Conservation (phyloP, 2,888 invertebrate species). For the Platypus cylindrus region DNA sequence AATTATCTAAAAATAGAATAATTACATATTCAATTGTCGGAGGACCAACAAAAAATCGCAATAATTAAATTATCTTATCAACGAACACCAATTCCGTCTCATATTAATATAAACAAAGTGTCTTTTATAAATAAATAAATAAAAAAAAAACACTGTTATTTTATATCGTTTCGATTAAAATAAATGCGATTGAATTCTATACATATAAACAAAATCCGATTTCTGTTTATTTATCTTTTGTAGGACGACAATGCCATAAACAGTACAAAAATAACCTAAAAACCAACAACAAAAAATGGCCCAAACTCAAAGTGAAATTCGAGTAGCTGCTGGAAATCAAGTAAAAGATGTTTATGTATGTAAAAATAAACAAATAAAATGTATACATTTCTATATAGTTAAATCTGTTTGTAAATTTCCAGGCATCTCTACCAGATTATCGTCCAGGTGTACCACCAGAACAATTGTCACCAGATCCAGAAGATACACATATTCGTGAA, state of each 20-base stretch:
- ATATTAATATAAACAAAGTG: too few relatives aligned
- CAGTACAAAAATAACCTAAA: neutral
- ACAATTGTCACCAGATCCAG: conserved; percentile 44
- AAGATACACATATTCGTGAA: conserved; percentile 50
- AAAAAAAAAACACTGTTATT: too few relatives aligned
- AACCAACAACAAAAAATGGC: conserved; percentile 28
- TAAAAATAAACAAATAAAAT: conserved; percentile 28
- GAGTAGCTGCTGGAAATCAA: conserved; percentile 67
- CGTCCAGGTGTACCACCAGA: conserved; percentile 39
- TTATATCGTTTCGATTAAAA: too few relatives aligned
- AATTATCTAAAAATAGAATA: too few relatives aligned
- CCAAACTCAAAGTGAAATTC: conserved; percentile 64
- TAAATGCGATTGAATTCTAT: too few relatives aligned
- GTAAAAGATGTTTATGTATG: conserved; percentile 56
- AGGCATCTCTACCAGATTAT: conserved; percentile 36
- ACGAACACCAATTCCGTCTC: too few relatives aligned
- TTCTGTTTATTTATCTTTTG: too few relatives aligned
- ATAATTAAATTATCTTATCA: too few relatives aligned
- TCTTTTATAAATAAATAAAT: too few relatives aligned
- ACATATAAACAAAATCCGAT: too few relatives aligned
- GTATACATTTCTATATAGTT: conserved; percentile 1
- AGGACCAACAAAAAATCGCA: too few relatives aligned
- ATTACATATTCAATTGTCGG: too few relatives aligned
- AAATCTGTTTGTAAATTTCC: conserved; percentile 3
- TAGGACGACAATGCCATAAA: neutral